Base-by-base conservation (phyloP, 2,888 invertebrate genomes). In the Drosophila conformis region DNA sequence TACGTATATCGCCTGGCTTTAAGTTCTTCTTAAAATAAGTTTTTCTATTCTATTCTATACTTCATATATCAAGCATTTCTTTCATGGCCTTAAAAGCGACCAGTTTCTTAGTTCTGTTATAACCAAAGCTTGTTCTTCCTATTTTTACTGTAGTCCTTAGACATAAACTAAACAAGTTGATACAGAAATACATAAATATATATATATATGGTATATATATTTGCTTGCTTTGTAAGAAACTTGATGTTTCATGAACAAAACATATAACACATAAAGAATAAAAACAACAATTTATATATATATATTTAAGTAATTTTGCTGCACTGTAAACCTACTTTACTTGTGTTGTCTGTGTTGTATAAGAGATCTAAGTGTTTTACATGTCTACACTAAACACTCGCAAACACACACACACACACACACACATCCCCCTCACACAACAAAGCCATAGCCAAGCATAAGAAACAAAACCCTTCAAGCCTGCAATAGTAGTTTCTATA, bases 41-140 rank as follows among this genome's bases (percentile, higher is more conserved):
- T 60, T 29, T 18, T 61, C 18, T 25, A 48, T 31, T 29, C 11
- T 40, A 27, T 29, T 56, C 18, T 15, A 2, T 46, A 21, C 15
- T 57, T 57, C 42, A 57, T 35, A 46, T 2, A 27, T 56, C 62
- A 46, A 66, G 49, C 62, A 68, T 49, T 33, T 56, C 46, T 38
- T 25, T 59, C 40, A 40, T 52, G 21, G n/a, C 58, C 48, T 36
- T 54, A 6, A 49, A 49, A 3, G 49, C 49, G 27, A 25, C 25
- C 31, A 57, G 57, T 60, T 60, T 59, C 68, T 51, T 73, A 67
- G 62, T 73, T 79, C 76, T 69, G 71, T 82, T 76, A 65, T 83
- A 88, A 88, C 87, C 87, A 87, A 87, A 87, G 87, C 87, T 87
- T 87, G 81, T 80, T 84, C 74, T 84, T 88, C 78, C 78, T 78